phyloP scores from a whole-genome alignment of 2,113 vertebrate species.

The Peromyscus leucopus region DNA sequence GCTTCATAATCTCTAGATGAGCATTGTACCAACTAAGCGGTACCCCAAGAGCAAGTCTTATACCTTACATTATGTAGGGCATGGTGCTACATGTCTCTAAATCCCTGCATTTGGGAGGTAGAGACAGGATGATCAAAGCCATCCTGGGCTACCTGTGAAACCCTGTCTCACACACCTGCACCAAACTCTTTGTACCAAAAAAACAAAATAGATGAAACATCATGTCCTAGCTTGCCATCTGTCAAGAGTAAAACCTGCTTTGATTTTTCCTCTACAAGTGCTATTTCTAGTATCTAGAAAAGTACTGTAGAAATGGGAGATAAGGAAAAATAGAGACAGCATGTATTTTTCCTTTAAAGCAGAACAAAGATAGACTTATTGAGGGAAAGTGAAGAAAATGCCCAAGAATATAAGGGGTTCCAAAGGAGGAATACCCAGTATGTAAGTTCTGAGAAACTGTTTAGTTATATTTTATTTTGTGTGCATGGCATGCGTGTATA shows the following conservation, averaged over 20 bases:
- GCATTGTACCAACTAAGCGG: neutral
- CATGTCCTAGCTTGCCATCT: neutral
- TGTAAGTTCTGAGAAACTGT: neutral
- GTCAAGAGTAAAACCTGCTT: neutral
- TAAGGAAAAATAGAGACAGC: constrained; percentile 1
- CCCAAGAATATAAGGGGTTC: neutral
- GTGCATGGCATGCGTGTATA: neutral
- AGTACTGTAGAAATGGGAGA: neutral
- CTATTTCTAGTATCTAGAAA: neutral
- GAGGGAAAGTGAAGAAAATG: neutral
- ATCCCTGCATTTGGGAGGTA: neutral
- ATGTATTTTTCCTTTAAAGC: neutral
- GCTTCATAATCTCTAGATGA: neutral
- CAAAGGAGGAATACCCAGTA: neutral
- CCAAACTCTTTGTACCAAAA: neutral
- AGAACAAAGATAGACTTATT: neutral
- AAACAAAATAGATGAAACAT: neutral
- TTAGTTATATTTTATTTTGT: neutral
- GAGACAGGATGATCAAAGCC: neutral
- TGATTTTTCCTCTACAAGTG: neutral
- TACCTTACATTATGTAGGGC: neutral
- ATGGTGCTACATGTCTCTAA: neutral
- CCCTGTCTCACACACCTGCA: neutral
- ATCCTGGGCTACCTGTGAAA: neutral
- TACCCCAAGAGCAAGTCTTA: neutral